Percentiles rank a stretch among this genome's conserved stretches.
These are phyloP conservation scores for Styela clava DNA, from an alignment of 23 tunicate genomes.

Conservation along the genomic window DNA sequence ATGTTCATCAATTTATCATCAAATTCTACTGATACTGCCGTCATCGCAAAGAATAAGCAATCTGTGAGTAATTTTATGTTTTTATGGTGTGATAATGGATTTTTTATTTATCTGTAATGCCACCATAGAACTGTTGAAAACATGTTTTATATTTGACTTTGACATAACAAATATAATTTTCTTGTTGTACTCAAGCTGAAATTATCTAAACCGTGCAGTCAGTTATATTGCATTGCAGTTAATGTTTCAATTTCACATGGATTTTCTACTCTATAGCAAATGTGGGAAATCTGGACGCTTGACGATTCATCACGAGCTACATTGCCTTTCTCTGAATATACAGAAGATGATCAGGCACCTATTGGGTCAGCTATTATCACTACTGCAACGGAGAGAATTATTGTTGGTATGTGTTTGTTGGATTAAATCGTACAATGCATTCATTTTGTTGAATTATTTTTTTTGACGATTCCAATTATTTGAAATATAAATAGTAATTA, in stretches of 20 bases:
- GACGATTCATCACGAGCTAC: constrained; percentile 73
- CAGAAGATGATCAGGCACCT: constrained; percentile 52
- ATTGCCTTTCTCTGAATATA: constrained; percentile 48
- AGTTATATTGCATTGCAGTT: too few relatives aligned
- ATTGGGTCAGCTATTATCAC: constrained; percentile 59
- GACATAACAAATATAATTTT: neutral
- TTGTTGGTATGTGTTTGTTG: constrained; percentile 44
- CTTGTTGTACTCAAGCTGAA: too few relatives aligned
- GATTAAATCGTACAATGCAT: too few relatives aligned
- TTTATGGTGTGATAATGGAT: too few relatives aligned
- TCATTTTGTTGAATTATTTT: neutral
- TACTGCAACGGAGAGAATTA: constrained; percentile 45
- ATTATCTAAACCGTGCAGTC: too few relatives aligned
- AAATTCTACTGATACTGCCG: constrained; percentile 75
- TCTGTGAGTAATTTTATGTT: constrained; percentile 28
- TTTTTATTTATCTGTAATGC: neutral
- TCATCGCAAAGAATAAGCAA: constrained; percentile 72
- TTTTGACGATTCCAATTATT: neutral
- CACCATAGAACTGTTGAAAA: neutral
- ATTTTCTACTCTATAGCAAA: constrained; percentile 28
- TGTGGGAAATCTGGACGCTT: constrained; percentile 93
- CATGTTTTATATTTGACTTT: neutral
- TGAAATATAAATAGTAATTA: too few relatives aligned
- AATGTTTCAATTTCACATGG: too few relatives aligned
- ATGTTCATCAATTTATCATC: constrained; percentile 62